Evolutionary conservation across 2,113 vertebrate species (phyloP), one percentile per base, ranked within the genome.

Genomic region (Atherinomorus stipes): DNA sequence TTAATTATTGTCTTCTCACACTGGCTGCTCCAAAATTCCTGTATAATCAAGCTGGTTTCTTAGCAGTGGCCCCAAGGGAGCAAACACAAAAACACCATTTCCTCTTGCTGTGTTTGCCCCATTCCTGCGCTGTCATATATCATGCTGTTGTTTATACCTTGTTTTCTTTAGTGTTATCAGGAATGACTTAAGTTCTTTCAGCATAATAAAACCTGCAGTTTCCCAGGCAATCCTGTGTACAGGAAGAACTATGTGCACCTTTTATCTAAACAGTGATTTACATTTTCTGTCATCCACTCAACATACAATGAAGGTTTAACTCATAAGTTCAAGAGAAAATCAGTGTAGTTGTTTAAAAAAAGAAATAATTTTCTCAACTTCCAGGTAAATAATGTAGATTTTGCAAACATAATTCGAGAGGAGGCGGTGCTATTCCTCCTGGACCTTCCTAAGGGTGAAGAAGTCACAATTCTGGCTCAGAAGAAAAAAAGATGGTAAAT

Each of bases 361-460:
- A 54, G 59, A 56, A 18, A 16, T 72, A 42, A 65, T 72, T 78
- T n/a, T 88, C 31, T 28, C 1, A 10, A 70, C 67, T 84, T 88
- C 0, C 79, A 99, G 98, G 97, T 99, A 91, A 99, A 99, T 85
- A 99, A 98, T 52, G 97, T 99, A 23, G 98, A 99, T 90, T 99
- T 99, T 94, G 97, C 97, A 79, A 99, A 99, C 87, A 99, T 99
- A 85, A 99, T 99, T 83, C 94, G 98, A 86, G 98, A 99, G 88
- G 98, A 99, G 91, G 98, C 98, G 5, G 98, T 99, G 57, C 95
- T 99, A 65, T 99, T 99, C 89, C 92, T 99, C 21, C 95, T 99
- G 11, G 98, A 99, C 80, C 96, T 99, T 79, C 97, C 98, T 31
- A 97, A 96, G 90, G 98, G 98, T 1, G 98, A 99, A 90, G 98